Evolutionary conservation across 2,797 vertebrate species (phyloP).

Genomic region (Myotis findleyi): DNA sequence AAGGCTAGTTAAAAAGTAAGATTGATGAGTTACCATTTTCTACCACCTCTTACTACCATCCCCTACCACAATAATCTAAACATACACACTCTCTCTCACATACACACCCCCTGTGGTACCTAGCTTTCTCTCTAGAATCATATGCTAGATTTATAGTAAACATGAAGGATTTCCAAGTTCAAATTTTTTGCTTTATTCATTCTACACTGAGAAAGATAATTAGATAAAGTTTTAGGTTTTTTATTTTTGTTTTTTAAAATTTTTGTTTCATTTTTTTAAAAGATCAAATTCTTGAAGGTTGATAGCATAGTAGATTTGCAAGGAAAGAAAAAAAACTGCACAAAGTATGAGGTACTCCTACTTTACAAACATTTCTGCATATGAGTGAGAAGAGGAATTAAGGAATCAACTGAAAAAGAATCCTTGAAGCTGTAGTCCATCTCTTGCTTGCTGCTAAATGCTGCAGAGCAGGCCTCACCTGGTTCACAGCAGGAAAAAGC

Average conservation of each 20-base stretch:
- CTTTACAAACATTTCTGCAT: constrained; percentile 29
- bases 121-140: not conserved
- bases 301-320: not conserved
- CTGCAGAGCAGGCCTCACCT: not conserved
- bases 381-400: constrained; percentile 38
- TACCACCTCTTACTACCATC: not conserved
- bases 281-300: not conserved
- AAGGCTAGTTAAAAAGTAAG: not conserved
- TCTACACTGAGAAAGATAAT: not conserved
- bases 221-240: not conserved
- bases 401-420: not conserved
- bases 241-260: constrained; percentile 39
- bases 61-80: not conserved
- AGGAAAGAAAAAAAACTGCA: constrained; percentile 13
- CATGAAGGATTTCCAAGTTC: constrained; percentile 24
- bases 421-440: not conserved
- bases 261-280: constrained; percentile 33
- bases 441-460: not conserved
- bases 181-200: constrained; percentile 59
- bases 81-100: not conserved
- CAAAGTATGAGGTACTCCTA: not conserved
- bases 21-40: not conserved
- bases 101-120: not conserved
- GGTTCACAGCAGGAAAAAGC: not conserved
- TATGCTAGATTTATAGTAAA: not conserved